A percentile compares a stretch with the other conserved stretches of the same genome.
Conservation (phyloP, 2,113 vertebrate species). For the Dasyprocta punctata region DNA sequence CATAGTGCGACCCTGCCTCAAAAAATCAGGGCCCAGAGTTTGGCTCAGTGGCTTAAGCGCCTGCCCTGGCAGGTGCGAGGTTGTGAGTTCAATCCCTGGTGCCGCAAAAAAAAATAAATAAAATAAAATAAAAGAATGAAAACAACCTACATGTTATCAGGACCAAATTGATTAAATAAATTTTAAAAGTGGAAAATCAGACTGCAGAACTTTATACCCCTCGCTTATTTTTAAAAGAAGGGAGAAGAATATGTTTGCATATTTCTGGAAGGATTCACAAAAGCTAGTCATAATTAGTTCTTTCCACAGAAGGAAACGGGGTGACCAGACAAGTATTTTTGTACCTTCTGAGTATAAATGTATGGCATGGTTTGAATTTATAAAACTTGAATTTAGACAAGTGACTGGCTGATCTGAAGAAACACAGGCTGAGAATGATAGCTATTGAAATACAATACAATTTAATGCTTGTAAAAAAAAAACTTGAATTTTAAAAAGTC, state of each 20-base stretch:
- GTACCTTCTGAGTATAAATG: neutral
- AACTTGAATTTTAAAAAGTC: neutral
- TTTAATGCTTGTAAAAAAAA: too few relatives aligned
- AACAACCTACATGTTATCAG: neutral
- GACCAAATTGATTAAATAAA: neutral
- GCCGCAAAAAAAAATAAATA: too few relatives aligned
- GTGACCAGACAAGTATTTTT: neutral
- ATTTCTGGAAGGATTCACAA: neutral
- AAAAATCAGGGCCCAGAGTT: too few relatives aligned
- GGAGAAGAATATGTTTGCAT: neutral
- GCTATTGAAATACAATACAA: too few relatives aligned
- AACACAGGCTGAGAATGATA: too few relatives aligned
- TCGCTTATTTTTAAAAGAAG: neutral
- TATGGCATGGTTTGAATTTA: neutral
- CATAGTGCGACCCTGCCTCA: too few relatives aligned
- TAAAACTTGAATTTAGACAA: neutral
- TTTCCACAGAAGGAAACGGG: neutral
- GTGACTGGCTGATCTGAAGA: too few relatives aligned
- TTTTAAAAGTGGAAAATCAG: neutral
- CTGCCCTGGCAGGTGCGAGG: too few relatives aligned
- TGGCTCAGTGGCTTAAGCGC: too few relatives aligned
- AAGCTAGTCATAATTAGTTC: neutral
- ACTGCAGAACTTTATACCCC: neutral
- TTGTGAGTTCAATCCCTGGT: too few relatives aligned
- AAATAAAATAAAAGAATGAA: conserved; percentile 18